Conservation (phyloP, 2,888 invertebrate genomes). For the Agonopterix subpropinquella region DNA sequence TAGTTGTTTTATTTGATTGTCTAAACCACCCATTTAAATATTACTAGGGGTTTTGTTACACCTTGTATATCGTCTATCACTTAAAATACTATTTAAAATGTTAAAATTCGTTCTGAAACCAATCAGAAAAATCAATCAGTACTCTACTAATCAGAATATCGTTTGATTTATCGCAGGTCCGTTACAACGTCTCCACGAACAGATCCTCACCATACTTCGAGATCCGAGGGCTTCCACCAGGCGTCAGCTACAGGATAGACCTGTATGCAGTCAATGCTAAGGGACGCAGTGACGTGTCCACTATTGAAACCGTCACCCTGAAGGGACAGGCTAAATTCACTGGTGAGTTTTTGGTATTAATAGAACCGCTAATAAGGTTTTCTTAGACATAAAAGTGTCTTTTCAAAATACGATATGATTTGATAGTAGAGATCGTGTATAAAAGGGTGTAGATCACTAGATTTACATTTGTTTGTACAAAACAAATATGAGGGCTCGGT, state of each 20-base stretch:
- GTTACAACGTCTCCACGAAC: constrained; percentile 78
- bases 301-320: constrained; percentile 89
- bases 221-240: constrained; percentile 81
- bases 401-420: not conserved
- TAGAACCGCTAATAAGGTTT: too few species aligned
- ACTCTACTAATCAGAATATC: not conserved
- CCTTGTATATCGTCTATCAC: too few species aligned
- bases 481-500: too few species aligned
- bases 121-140: too few species aligned
- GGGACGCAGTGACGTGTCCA: constrained; percentile 88
- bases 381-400: too few species aligned
- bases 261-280: constrained; percentile 92
- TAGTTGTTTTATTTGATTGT: too few species aligned
- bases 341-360: constrained; percentile 68
- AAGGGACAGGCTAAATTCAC: constrained; percentile 92
- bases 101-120: too few species aligned
- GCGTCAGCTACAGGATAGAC: constrained; percentile 86
- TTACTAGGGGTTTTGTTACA: too few species aligned
- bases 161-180: constrained; percentile 44
- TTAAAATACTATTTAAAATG: too few species aligned
- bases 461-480: too few species aligned
- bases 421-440: not conserved
- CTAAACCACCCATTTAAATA: too few species aligned
- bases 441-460: too few species aligned
- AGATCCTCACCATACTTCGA: constrained; percentile 81